Evolutionary conservation across 2,113 vertebrate species (phyloP).

Genomic region (Myrmophylax atrothorax): DNA sequence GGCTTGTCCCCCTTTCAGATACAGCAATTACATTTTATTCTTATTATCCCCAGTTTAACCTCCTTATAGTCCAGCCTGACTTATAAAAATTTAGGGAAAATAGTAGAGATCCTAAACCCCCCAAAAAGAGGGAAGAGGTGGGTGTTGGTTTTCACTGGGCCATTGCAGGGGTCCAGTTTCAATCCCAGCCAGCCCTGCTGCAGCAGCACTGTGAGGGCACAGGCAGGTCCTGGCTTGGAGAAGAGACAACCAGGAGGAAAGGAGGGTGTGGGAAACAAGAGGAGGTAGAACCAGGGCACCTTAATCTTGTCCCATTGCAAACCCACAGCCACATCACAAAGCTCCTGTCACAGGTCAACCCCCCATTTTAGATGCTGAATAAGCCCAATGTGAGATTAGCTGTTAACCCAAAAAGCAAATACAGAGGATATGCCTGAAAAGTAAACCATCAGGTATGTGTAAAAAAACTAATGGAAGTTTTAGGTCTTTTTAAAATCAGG

Average conservation of each 20-base stretch:
- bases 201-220: not conserved
- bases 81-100: not conserved
- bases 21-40: not conserved
- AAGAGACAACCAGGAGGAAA: not conserved
- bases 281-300: not conserved
- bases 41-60: not conserved
- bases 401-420: not conserved
- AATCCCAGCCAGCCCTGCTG: not conserved
- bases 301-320: not conserved
- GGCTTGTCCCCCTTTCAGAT: not conserved
- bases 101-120: not conserved
- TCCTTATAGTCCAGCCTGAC: not conserved
- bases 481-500: not conserved
- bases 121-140: not conserved
- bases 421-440: not conserved
- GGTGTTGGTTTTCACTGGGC: not conserved
- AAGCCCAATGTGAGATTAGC: not conserved
- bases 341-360: not conserved
- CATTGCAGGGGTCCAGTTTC: not conserved
- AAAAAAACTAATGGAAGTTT: not conserved
- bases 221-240: not conserved
- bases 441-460: not conserved
- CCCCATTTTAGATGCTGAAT: not conserved
- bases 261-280: too few relatives aligned
- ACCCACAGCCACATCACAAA: not conserved